Percentiles rank a stretch among this genome's conserved stretches.
These are phyloP conservation scores for Gnatocerus cornutus DNA, from an alignment of 2,888 invertebrate genomes.

Conservation along the genomic window DNA sequence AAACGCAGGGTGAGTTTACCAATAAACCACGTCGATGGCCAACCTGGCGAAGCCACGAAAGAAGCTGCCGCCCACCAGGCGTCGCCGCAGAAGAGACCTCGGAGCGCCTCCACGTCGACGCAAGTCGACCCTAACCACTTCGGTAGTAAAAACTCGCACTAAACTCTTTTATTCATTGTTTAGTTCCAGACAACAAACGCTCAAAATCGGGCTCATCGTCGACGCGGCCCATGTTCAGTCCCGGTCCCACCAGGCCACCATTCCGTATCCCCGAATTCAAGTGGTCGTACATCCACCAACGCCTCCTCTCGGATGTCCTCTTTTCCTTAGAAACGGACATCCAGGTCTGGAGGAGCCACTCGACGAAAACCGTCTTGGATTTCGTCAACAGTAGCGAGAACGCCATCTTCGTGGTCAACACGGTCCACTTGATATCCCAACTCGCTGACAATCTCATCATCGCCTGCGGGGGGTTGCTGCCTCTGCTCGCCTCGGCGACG, in stretches of 20 bases:
- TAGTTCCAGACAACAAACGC: slow-evolving; percentile 69
- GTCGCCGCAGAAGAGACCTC: slow-evolving; percentile 82
- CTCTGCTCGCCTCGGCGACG: slow-evolving; percentile 97
- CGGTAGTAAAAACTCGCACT: slow-evolving; percentile 72
- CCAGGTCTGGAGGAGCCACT: slow-evolving; percentile 93
- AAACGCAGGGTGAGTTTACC: slow-evolving; percentile 78
- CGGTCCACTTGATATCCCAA: slow-evolving; percentile 99
- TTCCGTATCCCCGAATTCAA: slow-evolving; percentile 99
- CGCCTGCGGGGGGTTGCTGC: slow-evolving; percentile 97
- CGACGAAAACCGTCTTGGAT: slow-evolving; percentile 96
- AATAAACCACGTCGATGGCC: slow-evolving; percentile 65
- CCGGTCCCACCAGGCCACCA: slow-evolving; percentile 93
- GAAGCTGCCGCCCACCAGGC: slow-evolving; percentile 54
- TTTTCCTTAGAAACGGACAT: slow-evolving; percentile 98
- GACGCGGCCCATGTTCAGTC: slow-evolving; percentile 92
- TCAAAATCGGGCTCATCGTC: slow-evolving; percentile 77
- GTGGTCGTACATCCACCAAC: slow-evolving; percentile 99
- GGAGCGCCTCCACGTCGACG: slow-evolving; percentile 86
- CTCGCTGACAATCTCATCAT: slow-evolving; percentile 99
- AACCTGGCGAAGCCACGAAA: slow-evolving; percentile 45
- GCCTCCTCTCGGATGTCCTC: slow-evolving; percentile 94
- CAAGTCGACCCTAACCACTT: slow-evolving; percentile 91
- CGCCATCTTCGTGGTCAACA: slow-evolving; percentile 99
- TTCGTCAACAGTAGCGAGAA: slow-evolving; percentile 99
- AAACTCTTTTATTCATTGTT: too few species aligned